phyloP scores from a whole-genome alignment of 2,113 vertebrate species.

The Thryonomys swinderianus region DNA sequence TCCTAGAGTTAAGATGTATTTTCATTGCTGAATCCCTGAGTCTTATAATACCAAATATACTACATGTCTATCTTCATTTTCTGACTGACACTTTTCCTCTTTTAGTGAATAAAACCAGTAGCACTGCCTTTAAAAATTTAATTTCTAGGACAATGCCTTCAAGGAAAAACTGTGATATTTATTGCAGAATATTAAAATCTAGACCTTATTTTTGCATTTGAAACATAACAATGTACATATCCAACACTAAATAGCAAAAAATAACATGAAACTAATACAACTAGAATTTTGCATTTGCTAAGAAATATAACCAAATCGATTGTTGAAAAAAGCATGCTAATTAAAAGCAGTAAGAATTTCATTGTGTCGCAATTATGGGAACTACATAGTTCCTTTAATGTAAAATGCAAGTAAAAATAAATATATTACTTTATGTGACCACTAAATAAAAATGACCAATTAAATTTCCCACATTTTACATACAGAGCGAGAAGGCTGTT shows the following conservation, averaged over 20 bases:
- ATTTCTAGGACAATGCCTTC: conserved; percentile 4
- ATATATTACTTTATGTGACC: background rate
- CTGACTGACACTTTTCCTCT: conserved; percentile 42
- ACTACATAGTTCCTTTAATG: conserved; percentile 53
- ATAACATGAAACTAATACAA: conserved; percentile 30
- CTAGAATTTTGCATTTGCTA: conserved; percentile 51
- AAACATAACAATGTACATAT: conserved; percentile 37
- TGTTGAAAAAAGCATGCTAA: conserved; percentile 58
- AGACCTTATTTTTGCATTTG: conserved; percentile 30
- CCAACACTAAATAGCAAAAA: conserved; percentile 35
- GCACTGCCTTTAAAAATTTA: conserved; percentile 26
- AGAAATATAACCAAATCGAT: conserved; percentile 57
- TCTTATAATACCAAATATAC: conserved; percentile 62
- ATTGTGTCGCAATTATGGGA: conserved; percentile 44
- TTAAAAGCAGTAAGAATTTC: conserved; percentile 61
- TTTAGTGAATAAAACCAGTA: conserved; percentile 64
- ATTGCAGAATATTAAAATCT: conserved; percentile 53
- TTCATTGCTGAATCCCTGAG: conserved; percentile 57
- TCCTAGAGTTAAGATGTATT: conserved; percentile 60
- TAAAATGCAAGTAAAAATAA: conserved; percentile 64
- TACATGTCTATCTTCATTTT: conserved; percentile 51
- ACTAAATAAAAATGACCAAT: background rate
- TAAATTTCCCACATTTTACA: conserved; percentile 13
- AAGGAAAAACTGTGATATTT: background rate
- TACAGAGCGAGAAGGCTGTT: background rate